Base-by-base conservation (phyloP, 2,797 vertebrate species). In the Miopithecus talapoin region DNA sequence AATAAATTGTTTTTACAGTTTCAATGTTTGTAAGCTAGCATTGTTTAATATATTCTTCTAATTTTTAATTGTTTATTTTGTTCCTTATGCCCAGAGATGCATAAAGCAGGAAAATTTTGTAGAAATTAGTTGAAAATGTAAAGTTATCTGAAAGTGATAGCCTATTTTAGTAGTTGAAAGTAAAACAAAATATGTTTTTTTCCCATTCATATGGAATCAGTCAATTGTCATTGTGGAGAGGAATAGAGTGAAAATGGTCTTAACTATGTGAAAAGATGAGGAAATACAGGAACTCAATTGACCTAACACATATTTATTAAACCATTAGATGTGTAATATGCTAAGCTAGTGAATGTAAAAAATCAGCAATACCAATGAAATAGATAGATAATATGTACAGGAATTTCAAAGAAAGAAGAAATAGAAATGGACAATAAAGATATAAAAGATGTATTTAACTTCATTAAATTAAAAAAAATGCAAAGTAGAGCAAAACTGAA, bases 1-100 rank as follows among this genome's bases (percentile, higher is more conserved):
- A 97, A 89, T 21, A 6, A 96, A 95, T 89, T 13, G 55, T 72
- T 55, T 84, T 84, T 84, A 96, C 91, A 97, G 50, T 28, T 79
- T 96, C 61, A 64, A 3, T 61, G 28, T 61, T 17, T 72, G 1
- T 57, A 59, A 83, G 30, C 48, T 95, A 39, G 11, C 1, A 30
- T 8, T 7, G 26, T 41, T 95, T 68, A 87, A 78, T 61, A 22
- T 86, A 80, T 64, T 95, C 24, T 84, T 83, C 72, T 59, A 57
- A 87, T 85, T 46, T 93, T 81, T 64, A 21, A 70, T 14, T 50
- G 30, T 72, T 12, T 53, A 55, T 68, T 85, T 61, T 81, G 14
- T 74, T 61, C 22, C 8, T 39, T 92, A 48, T 84, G 8, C 1
- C 17, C 28, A 53, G 50, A 72, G 24, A 24, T 86, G 19, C 50